These are phyloP conservation scores for Pomacea canaliculata DNA, from an alignment of 2,888 invertebrate species.

Conservation along the genomic window DNA sequence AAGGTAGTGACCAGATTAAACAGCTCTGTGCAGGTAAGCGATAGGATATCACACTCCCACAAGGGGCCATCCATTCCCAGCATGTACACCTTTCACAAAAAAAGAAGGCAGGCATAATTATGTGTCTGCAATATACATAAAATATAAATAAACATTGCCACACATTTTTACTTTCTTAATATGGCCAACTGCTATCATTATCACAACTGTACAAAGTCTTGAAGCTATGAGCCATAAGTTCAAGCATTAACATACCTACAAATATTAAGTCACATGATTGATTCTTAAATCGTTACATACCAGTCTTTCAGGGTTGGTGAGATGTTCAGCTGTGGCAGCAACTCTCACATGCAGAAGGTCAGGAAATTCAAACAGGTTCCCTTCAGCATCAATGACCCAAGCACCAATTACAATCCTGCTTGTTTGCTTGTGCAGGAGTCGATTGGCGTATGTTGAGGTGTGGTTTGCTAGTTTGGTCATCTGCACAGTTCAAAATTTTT, in stretches of 20 bases:
- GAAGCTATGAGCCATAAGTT: too few species aligned
- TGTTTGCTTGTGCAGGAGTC: slow-evolving; percentile 36
- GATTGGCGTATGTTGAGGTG: slow-evolving; percentile 38
- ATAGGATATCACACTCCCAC: slow-evolving; percentile 39
- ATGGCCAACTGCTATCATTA: too few species aligned
- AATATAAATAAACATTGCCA: too few species aligned
- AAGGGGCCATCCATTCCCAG: slow-evolving; percentile 41
- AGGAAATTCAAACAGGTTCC: slow-evolving; percentile 27
- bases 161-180: too few species aligned
- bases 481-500: slow-evolving; percentile 12
- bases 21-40: slow-evolving; percentile 33
- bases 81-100: slow-evolving; percentile 34
- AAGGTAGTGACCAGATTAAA: slow-evolving; percentile 36
- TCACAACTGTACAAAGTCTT: too few species aligned
- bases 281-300: slow-evolving; percentile 10
- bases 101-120: background rate
- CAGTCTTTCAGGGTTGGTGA: slow-evolving; percentile 29
- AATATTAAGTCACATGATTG: too few species aligned
- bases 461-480: slow-evolving; percentile 34
- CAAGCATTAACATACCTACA: too few species aligned
- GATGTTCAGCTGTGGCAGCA: slow-evolving; percentile 39
- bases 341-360: slow-evolving; percentile 34
- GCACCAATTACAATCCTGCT: slow-evolving; percentile 41
- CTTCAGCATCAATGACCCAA: slow-evolving; percentile 33
- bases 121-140: too few species aligned